phyloP scores from a whole-genome alignment of 53 echinoderm and acorn worm genomes.

The Paracentrotus lividus region DNA sequence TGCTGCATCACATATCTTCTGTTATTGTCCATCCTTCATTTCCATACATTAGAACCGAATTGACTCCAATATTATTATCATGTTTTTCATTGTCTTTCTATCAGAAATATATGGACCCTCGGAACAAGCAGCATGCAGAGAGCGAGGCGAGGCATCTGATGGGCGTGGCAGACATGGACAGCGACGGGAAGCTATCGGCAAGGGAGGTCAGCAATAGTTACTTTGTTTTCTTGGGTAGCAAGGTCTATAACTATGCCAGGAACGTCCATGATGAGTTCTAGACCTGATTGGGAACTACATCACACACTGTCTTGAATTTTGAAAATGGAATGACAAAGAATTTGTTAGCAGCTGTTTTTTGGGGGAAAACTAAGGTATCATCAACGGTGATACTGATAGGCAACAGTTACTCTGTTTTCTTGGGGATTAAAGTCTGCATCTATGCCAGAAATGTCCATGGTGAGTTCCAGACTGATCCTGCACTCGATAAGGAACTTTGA shows the following conservation, averaged over 20 bases:
- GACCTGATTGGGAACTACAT: not conserved
- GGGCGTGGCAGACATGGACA: conserved; percentile 89
- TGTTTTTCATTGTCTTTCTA: not conserved
- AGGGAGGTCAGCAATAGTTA: conserved; percentile 89
- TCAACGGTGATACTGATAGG: too few species aligned
- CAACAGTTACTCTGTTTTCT: too few species aligned
- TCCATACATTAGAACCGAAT: too few species aligned
- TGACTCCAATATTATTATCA: not conserved
- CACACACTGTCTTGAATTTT: not conserved
- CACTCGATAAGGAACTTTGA: too few species aligned
- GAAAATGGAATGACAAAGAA: too few species aligned
- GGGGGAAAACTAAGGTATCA: too few species aligned
- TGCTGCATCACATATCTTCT: too few species aligned
- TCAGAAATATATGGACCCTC: conserved; percentile 94
- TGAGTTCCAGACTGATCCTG: too few species aligned
- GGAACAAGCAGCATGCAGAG: conserved; percentile 94
- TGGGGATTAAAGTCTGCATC: too few species aligned
- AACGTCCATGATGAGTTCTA: conserved; percentile 99
- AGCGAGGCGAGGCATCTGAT: conserved; percentile 94
- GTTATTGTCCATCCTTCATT: too few species aligned
- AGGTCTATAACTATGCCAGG: conserved; percentile 93
- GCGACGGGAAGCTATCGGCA: conserved; percentile 81
- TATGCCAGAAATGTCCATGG: too few species aligned
- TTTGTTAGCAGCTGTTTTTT: too few species aligned
- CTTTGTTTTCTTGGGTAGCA: conserved; percentile 95